These are phyloP conservation scores for Spicauda simplicius DNA, from an alignment of 2,888 invertebrate genomes.

Conservation along the genomic window DNA sequence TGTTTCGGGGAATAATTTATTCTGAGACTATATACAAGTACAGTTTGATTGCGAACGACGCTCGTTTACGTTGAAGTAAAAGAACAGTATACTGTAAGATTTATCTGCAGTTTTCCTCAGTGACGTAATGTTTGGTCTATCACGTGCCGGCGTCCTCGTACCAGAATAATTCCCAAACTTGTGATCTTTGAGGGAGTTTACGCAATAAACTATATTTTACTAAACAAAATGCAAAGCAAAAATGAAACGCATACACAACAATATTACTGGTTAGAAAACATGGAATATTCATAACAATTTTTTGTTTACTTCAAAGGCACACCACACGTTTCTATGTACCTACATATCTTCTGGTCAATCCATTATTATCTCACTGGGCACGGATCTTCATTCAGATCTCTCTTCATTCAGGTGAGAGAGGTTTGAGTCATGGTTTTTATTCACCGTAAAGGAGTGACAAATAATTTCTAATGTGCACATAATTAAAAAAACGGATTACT, in stretches of 20 bases:
- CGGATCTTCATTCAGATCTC: too few species aligned
- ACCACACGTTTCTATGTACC: background rate
- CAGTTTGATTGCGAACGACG: constrained; percentile 19
- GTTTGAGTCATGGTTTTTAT: too few species aligned
- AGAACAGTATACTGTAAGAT: constrained; percentile 37
- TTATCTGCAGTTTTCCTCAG: constrained; percentile 40
- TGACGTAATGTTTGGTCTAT: constrained; percentile 41
- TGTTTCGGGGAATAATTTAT: background rate
- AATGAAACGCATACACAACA: background rate
- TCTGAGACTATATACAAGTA: constrained; percentile 9
- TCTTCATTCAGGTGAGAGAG: too few species aligned
- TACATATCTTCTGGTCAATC: too few species aligned
- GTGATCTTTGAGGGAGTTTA: constrained; percentile 40
- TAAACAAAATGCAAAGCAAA: background rate
- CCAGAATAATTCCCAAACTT: constrained; percentile 41
- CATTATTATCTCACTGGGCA: too few species aligned
- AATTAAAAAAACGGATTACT: too few species aligned
- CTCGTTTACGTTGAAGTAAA: constrained; percentile 31
- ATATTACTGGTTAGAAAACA: background rate
- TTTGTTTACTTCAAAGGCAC: background rate
- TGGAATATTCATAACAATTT: background rate
- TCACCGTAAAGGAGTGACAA: too few species aligned
- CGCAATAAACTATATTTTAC: constrained; percentile 38
- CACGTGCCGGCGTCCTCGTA: constrained; percentile 40
- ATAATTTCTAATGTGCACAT: too few species aligned